A percentile compares a stretch with the other conserved stretches of the same genome.
Evolutionary conservation across 2,888 invertebrate genomes (phyloP).

Genomic region (Prosopocoilus inquinatus): DNA sequence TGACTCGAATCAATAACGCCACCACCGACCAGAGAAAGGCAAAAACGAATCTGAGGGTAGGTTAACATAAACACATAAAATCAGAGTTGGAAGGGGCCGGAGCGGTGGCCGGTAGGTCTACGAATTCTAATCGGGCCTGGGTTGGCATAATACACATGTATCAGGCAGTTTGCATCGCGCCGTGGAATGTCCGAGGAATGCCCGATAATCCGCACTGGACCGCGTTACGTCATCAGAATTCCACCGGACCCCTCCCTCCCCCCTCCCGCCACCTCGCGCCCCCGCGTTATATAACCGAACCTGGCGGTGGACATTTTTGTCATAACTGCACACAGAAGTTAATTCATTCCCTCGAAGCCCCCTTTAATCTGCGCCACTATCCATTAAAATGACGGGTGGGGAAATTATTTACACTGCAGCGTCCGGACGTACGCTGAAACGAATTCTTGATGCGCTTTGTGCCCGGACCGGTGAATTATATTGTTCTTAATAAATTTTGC

Average conservation of each 20-base stretch:
- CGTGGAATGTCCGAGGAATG: constrained; percentile 44
- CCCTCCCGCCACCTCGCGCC: not conserved
- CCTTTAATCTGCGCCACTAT: constrained; percentile 5
- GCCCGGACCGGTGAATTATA: not conserved
- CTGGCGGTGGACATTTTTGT: constrained; percentile 14
- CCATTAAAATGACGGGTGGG: constrained; percentile 7
- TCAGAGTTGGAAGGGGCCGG: not conserved
- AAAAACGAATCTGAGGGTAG: no score
- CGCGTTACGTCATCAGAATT: constrained; percentile 45
- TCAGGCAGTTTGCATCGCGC: constrained; percentile 35
- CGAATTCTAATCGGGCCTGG: constrained; percentile 29
- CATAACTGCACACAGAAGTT: constrained; percentile 12
- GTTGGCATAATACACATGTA: constrained; percentile 43
- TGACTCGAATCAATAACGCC: no score
- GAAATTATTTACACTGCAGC: constrained; percentile 8
- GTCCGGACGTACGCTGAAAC: not conserved
- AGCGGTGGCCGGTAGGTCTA: constrained; percentile 18
- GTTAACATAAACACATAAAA: no score
- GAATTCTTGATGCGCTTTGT: not conserved
- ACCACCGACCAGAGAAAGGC: no score
- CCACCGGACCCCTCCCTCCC: constrained; percentile 23
- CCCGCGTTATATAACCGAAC: constrained; percentile 11
- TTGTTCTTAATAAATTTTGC: not conserved
- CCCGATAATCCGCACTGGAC: constrained; percentile 45
- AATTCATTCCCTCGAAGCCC: constrained; percentile 4